Evolutionary conservation across 2,797 vertebrate species (phyloP).

Genomic region (Sebastes kiyomatsui): DNA sequence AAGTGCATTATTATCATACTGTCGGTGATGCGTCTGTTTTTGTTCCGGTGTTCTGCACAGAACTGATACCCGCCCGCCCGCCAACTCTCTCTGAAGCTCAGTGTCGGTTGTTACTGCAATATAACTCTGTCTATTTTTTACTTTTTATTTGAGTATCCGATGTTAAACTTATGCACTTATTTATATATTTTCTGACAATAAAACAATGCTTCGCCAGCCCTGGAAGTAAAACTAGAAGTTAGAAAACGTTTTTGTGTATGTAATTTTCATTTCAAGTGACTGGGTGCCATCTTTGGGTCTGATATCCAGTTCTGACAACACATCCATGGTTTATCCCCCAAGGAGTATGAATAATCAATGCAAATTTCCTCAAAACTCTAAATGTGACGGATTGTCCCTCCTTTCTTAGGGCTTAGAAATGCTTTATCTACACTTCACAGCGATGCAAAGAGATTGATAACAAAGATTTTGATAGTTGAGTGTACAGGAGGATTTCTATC

Average conservation of each 20-base stretch:
- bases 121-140: not conserved
- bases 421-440: too few species aligned
- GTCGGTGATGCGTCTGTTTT: fast-evolving
- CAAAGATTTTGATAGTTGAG: not conserved
- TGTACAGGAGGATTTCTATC: not conserved
- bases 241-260: not conserved
- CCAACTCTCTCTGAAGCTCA: too few species aligned
- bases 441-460: too few species aligned
- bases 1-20: too few species aligned
- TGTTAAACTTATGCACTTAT: not conserved
- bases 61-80: too few species aligned
- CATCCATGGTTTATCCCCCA: too few species aligned
- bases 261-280: too few species aligned
- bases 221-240: not conserved
- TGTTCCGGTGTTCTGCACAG: too few species aligned
- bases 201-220: not conserved
- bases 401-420: not conserved
- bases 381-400: not conserved
- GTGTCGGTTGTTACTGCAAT: not conserved
- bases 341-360: too few species aligned
- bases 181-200: not conserved
- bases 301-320: too few species aligned
- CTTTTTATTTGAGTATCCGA: too few species aligned
- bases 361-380: not conserved
- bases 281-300: too few species aligned